phyloP scores from a whole-genome alignment of 2,888 invertebrate genomes.

The Torymus tubicola region DNA sequence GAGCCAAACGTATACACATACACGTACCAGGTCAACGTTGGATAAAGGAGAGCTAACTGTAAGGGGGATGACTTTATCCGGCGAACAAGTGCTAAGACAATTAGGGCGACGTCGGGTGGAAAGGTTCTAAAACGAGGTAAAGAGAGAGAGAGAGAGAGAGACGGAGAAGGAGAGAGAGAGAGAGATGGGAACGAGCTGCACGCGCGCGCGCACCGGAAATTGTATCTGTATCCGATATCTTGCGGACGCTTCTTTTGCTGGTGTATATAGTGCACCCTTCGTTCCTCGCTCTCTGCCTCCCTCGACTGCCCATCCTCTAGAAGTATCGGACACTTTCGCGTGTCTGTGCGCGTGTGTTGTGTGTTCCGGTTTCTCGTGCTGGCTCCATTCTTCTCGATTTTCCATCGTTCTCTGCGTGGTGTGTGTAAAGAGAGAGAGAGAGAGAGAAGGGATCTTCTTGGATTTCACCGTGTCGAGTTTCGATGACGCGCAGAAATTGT shows the following conservation, averaged over 20 bases:
- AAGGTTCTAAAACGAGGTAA: background rate
- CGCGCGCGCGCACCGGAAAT: slow-evolving; percentile 37
- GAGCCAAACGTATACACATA: too few species aligned
- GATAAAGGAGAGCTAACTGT: background rate
- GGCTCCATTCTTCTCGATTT: slow-evolving; percentile 26
- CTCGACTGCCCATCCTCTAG: background rate
- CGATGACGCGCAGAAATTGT: slow-evolving; percentile 2
- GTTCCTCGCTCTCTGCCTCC: background rate
- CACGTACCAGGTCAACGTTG: too few species aligned
- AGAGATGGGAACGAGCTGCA: slow-evolving; percentile 51
- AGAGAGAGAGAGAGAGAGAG: slow-evolving; percentile 10
- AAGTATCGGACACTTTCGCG: slow-evolving; percentile 6
- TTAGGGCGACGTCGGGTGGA: slow-evolving; percentile 23
- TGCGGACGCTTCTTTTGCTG: slow-evolving; percentile 8
- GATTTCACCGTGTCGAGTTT: slow-evolving; percentile 6
- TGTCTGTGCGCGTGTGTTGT: background rate
- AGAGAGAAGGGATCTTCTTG: slow-evolving; percentile 4
- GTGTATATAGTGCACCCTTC: background rate
- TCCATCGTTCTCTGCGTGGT: background rate
- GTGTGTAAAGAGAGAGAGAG: background rate
- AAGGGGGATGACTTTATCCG: slow-evolving; percentile 5
- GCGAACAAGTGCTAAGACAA: slow-evolving; percentile 53
- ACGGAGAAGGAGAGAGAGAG: slow-evolving; percentile 18
- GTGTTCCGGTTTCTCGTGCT: background rate
- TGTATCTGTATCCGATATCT: slow-evolving; percentile 50